A percentile compares a stretch with the other conserved stretches of the same genome.
These are phyloP conservation scores for Reticulitermes speratus DNA, from an alignment of 1,140 invertebrate genomes.

Conservation along the genomic window DNA sequence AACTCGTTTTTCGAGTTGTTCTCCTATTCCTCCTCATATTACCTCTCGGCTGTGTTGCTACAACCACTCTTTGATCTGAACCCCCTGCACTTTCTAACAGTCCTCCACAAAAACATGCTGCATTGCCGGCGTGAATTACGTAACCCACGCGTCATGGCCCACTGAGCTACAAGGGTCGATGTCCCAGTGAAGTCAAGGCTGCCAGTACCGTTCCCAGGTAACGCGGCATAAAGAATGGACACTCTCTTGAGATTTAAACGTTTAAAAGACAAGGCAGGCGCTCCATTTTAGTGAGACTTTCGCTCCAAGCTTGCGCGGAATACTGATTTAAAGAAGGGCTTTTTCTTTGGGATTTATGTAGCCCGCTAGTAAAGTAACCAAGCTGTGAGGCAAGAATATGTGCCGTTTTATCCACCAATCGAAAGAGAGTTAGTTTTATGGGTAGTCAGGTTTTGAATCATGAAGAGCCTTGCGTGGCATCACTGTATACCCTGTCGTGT, in stretches of 20 bases:
- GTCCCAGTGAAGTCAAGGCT: neutral
- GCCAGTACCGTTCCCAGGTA: neutral
- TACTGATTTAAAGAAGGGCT: neutral
- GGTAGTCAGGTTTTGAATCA: too few species aligned
- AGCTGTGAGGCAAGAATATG: too few species aligned
- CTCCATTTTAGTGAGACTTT: neutral
- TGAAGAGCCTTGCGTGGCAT: too few species aligned
- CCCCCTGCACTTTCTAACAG: too few species aligned
- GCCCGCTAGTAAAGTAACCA: too few species aligned
- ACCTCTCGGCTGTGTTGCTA: too few species aligned
- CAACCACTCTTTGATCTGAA: too few species aligned
- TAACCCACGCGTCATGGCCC: constrained; percentile 7
- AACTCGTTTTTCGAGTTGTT: too few species aligned
- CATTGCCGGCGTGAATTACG: neutral
- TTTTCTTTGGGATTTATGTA: neutral
- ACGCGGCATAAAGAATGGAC: neutral
- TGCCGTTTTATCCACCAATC: too few species aligned
- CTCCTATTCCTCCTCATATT: too few species aligned
- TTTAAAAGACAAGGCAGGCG: neutral
- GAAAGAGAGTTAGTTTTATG: too few species aligned
- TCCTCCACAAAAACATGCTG: neutral
- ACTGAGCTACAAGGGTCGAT: neutral
- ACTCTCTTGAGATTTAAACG: neutral
- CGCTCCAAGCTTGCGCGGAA: neutral
- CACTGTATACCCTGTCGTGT: too few species aligned